phyloP scores from a whole-genome alignment of 92 coral and sea anemone species.

The Porites evermanni region DNA sequence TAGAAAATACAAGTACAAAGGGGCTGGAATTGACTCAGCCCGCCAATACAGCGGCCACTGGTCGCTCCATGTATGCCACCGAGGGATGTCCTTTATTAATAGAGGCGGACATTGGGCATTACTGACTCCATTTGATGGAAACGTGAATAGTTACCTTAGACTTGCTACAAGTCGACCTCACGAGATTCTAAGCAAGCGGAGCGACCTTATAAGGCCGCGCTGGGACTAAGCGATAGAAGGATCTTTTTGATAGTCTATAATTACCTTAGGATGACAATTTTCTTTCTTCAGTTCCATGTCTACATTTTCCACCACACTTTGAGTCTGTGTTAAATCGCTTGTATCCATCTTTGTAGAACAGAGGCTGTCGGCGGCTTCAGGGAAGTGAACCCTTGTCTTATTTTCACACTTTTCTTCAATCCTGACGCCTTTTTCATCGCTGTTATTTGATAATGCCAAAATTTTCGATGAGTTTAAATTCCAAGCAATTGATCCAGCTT shows the following conservation, averaged over 20 bases:
- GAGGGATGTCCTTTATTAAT: too few relatives aligned
- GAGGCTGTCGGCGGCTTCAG: neutral
- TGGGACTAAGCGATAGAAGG: too few relatives aligned
- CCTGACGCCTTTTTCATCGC: neutral
- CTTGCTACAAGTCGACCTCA: too few relatives aligned
- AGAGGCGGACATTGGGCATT: too few relatives aligned
- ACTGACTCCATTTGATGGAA: too few relatives aligned
- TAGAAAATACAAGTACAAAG: too few relatives aligned
- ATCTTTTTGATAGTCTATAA: neutral
- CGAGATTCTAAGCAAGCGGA: too few relatives aligned
- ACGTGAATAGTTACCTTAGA: too few relatives aligned
- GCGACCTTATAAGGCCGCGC: too few relatives aligned
- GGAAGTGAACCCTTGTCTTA: constrained; percentile 29
- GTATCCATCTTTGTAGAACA: neutral
- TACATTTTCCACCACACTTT: neutral
- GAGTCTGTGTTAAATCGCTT: constrained; percentile 31
- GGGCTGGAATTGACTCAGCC: too few relatives aligned
- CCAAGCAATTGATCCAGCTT: neutral
- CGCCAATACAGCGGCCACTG: too few relatives aligned
- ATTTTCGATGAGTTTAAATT: neutral
- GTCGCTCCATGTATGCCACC: too few relatives aligned
- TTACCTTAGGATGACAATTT: constrained; percentile 26
- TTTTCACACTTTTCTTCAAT: neutral
- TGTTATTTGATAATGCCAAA: constrained; percentile 2
- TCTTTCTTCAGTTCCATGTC: constrained; percentile 18